Conservation (phyloP, 2,113 vertebrate species). For the Microtus ochrogaster region DNA sequence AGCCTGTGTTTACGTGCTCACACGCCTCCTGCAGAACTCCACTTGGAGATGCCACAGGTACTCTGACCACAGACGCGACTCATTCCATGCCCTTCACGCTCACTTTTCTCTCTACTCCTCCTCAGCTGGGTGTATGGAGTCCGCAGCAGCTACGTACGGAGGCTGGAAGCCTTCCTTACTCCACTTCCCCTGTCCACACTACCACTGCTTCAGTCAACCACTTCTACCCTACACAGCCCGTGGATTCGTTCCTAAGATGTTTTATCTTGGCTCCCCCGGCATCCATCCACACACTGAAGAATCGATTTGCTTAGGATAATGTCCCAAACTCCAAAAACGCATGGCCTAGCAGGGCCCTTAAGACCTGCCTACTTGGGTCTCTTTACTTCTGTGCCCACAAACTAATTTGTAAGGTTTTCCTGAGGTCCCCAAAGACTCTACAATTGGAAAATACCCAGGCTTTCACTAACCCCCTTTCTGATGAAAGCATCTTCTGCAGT, state of each 20-base stretch:
- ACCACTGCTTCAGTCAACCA: neutral
- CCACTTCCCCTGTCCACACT: neutral
- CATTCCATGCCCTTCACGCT: neutral
- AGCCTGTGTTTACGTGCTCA: neutral
- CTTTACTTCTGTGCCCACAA: neutral
- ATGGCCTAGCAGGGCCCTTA: neutral
- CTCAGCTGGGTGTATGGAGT: neutral
- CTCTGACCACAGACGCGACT: neutral
- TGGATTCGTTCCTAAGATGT: neutral
- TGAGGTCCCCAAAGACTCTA: neutral
- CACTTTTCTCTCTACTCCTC: neutral
- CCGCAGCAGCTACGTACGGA: neutral
- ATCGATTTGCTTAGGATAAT: neutral
- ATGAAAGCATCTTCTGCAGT: neutral
- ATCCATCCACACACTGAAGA: neutral
- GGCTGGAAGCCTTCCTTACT: neutral
- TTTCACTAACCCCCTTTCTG: neutral
- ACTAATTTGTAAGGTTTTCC: neutral
- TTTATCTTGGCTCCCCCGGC: neutral
- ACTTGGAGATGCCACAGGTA: neutral
- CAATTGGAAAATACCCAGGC: neutral
- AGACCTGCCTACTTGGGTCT: neutral
- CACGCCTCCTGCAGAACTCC: neutral
- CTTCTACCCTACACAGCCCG: neutral
- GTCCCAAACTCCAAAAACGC: neutral